Conservation (phyloP, 2,888 invertebrate genomes). For the Perithous albicinctus region DNA sequence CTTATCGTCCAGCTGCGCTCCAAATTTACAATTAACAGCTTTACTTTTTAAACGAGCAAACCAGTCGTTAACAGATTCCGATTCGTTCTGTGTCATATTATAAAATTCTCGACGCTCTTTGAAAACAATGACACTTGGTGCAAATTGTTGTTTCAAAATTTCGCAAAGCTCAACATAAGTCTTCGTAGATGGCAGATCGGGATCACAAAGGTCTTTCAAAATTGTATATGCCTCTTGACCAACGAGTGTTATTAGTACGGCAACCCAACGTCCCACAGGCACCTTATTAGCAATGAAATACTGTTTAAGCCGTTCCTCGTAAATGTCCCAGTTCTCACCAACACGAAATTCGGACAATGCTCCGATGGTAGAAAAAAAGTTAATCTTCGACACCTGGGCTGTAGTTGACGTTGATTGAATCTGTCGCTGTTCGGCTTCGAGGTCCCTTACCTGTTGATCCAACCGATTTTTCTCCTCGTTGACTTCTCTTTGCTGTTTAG, state of each 20-base stretch:
- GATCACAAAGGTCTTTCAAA: constrained; percentile 68
- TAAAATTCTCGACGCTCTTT: constrained; percentile 62
- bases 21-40: constrained; percentile 66
- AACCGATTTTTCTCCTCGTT: too few relatives aligned
- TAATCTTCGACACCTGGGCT: background rate
- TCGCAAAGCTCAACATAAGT: constrained; percentile 62
- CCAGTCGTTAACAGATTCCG: constrained; percentile 64
- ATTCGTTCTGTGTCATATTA: constrained; percentile 72
- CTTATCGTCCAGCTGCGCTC: constrained; percentile 67
- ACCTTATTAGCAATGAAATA: background rate
- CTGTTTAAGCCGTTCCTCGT: background rate
- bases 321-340: background rate
- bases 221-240: constrained; percentile 68
- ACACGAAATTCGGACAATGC: background rate
- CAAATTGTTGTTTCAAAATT: constrained; percentile 64
- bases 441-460: too few relatives aligned
- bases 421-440: too few relatives aligned
- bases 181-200: constrained; percentile 66
- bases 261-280: background rate
- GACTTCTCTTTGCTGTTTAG: too few relatives aligned
- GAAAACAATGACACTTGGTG: constrained; percentile 17
- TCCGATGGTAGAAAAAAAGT: constrained; percentile 36
- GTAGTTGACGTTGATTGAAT: too few relatives aligned
- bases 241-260: constrained; percentile 67
- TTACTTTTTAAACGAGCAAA: constrained; percentile 77